These are phyloP conservation scores for Rhinolophus sinicus DNA, from an alignment of 2,113 vertebrate species.

Conservation along the genomic window DNA sequence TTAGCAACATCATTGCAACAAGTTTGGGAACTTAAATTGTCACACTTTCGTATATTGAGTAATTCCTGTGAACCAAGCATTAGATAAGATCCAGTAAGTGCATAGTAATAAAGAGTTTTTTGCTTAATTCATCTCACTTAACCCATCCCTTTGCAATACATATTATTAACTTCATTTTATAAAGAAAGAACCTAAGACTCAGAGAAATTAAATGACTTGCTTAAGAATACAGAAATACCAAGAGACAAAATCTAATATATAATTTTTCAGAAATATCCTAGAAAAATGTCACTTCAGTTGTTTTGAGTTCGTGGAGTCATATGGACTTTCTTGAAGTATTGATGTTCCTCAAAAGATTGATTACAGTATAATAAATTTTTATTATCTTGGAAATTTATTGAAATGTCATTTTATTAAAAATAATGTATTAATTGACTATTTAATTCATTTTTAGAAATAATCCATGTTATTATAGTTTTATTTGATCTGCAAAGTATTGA, in stretches of 20 bases:
- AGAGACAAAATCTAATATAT: background rate
- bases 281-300: background rate
- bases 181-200: background rate
- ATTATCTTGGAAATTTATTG: background rate
- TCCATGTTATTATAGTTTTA: background rate
- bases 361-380: background rate
- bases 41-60: background rate
- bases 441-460: conserved; percentile 31
- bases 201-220: background rate
- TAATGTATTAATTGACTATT: background rate
- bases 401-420: background rate
- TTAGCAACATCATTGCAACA: no score
- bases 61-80: background rate
- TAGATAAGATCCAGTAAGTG: background rate
- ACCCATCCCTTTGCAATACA: background rate
- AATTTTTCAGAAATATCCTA: background rate
- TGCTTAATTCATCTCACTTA: background rate
- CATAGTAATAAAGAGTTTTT: background rate
- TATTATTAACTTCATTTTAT: background rate
- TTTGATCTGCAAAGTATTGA: background rate
- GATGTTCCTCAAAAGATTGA: background rate
- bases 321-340: background rate
- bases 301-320: background rate
- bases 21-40: no score
- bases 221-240: background rate